Percentiles rank a stretch among this genome's conserved stretches.
Evolutionary conservation across 2,113 vertebrate genomes (phyloP).

Genomic region (Strix uralensis): DNA sequence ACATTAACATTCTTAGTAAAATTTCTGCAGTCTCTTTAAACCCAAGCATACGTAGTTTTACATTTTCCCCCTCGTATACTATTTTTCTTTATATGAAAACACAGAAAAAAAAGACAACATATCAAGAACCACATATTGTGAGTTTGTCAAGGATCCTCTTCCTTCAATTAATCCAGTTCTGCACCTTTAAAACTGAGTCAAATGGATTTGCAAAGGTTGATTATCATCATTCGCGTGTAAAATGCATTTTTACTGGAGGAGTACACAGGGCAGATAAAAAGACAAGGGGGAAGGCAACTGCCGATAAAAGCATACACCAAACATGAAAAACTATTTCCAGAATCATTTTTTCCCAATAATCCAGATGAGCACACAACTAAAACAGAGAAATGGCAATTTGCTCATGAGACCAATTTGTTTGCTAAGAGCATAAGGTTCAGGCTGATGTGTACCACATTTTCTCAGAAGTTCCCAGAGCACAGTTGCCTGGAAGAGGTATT

Average conservation of each 20-base stretch:
- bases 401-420: neutral
- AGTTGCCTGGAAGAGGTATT: neutral
- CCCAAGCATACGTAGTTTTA: neutral
- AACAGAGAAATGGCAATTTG: neutral
- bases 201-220: conserved; percentile 65
- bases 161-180: conserved; percentile 65
- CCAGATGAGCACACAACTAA: neutral
- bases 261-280: neutral
- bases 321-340: neutral
- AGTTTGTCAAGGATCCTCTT: neutral
- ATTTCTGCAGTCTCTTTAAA: neutral
- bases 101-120: neutral
- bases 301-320: neutral
- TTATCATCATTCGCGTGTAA: conserved; percentile 51
- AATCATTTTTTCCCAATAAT: neutral
- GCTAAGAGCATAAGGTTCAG: neutral
- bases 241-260: conserved; percentile 32
- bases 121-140: neutral
- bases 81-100: neutral
- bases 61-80: fast-evolving
- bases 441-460: neutral
- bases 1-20: neutral
- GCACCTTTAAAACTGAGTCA: conserved; percentile 67
- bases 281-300: neutral
- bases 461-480: neutral